phyloP scores from a whole-genome alignment of 2,888 invertebrate species.

The Amblyjoppa fuscipennis region DNA sequence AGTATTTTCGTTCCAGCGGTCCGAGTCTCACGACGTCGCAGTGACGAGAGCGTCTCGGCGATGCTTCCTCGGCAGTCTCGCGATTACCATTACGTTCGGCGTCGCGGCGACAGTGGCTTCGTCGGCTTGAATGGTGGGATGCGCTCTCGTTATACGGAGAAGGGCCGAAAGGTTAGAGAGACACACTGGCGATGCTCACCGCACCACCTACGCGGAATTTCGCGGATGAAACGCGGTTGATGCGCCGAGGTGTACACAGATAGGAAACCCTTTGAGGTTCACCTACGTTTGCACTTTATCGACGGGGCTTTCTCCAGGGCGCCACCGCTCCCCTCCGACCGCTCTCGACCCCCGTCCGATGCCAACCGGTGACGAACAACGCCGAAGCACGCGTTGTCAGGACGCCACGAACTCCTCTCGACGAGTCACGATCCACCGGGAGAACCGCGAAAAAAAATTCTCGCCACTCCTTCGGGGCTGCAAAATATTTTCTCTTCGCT shows the following conservation, averaged over 20 bases:
- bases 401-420: slow-evolving; percentile 20
- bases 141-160: neutral
- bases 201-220: slow-evolving; percentile 48
- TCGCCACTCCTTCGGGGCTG: neutral
- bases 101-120: slow-evolving; percentile 50
- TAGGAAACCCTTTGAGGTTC: slow-evolving; percentile 18
- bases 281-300: slow-evolving; percentile 63
- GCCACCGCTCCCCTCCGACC: slow-evolving; percentile 12
- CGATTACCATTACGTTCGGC: slow-evolving; percentile 55
- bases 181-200: slow-evolving; percentile 49
- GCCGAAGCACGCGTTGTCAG: slow-evolving; percentile 49
- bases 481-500: neutral
- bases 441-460: slow-evolving; percentile 22
- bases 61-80: slow-evolving; percentile 46
- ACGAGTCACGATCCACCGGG: slow-evolving; percentile 4
- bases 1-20: no score
- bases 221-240: slow-evolving; percentile 6
- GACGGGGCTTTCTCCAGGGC: slow-evolving; percentile 33
- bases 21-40: slow-evolving; percentile 23
- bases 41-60: slow-evolving; percentile 39
- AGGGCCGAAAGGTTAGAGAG: slow-evolving; percentile 23
- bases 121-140: slow-evolving; percentile 40
- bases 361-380: slow-evolving; percentile 55
- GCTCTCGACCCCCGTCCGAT: slow-evolving; percentile 11
- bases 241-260: neutral